Conservation (phyloP, 2,113 vertebrate species). For the Prolemur simus region DNA sequence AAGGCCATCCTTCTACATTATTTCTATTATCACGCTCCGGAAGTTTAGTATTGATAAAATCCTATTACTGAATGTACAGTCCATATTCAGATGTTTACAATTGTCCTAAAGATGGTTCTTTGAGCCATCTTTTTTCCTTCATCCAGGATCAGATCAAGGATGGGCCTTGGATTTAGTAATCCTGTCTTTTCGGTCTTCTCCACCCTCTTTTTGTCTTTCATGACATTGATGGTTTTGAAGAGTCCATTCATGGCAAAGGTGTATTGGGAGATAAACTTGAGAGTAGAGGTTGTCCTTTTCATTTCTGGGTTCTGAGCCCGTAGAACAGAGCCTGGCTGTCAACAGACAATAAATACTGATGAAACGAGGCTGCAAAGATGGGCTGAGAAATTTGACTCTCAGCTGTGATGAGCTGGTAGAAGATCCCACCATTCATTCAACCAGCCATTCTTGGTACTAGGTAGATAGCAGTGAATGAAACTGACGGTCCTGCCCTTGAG, state of each 20-base stretch:
- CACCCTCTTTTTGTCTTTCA: background rate
- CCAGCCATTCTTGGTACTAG: background rate
- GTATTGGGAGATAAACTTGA: background rate
- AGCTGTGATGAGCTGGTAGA: background rate
- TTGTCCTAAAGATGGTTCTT: background rate
- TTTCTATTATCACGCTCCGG: background rate
- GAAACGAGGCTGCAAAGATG: background rate
- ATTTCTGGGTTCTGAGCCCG: background rate
- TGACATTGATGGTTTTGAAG: background rate
- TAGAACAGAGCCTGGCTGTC: background rate
- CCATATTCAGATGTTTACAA: background rate
- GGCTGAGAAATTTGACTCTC: background rate
- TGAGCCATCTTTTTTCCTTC: background rate
- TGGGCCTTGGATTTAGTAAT: background rate
- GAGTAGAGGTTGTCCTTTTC: background rate
- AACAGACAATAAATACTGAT: background rate
- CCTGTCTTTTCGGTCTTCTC: background rate
- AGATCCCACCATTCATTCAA: background rate
- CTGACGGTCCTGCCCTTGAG: background rate
- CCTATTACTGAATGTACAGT: background rate
- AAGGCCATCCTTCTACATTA: no score
- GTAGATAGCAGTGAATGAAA: background rate
- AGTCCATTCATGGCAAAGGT: background rate
- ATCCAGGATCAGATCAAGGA: background rate
- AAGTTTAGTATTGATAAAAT: background rate